These are phyloP conservation scores for Lepilemur septentrionalis DNA, from an alignment of 2,797 vertebrate species.

Conservation along the genomic window DNA sequence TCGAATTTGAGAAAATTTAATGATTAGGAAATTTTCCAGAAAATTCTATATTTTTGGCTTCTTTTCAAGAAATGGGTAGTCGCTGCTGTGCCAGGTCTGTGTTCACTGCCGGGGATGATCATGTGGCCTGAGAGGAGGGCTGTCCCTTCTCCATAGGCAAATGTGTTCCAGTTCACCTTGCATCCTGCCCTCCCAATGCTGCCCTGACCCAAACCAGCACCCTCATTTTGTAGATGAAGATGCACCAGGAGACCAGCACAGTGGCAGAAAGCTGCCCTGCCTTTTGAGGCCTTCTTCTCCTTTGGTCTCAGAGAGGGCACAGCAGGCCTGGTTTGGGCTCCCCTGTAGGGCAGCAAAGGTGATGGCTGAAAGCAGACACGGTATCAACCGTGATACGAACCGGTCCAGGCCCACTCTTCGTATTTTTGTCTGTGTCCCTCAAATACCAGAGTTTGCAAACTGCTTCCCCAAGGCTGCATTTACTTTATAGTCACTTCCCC, in stretches of 20 bases:
- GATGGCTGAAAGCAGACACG: fast-evolving
- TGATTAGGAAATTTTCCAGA: not conserved
- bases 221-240: not conserved
- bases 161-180: not conserved
- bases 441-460: not conserved
- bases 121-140: fast-evolving
- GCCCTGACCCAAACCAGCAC: not conserved
- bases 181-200: fast-evolving
- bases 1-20: not conserved
- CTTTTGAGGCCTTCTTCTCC: not conserved
- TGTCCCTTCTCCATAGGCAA: not conserved
- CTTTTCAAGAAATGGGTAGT: not conserved
- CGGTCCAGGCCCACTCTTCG: not conserved
- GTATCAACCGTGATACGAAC: no score
- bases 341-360: not conserved
- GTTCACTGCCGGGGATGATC: no score
- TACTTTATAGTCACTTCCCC: not conserved
- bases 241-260: not conserved
- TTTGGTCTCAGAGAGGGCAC: not conserved
- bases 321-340: no score
- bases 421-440: not conserved
- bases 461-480: no score
- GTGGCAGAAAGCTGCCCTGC: fast-evolving
- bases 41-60: not conserved
- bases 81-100: not conserved